Evolutionary conservation across 2,888 invertebrate genomes (phyloP), one percentile per base, ranked within the genome.

Genomic region (Tetheella fluctuosa): DNA sequence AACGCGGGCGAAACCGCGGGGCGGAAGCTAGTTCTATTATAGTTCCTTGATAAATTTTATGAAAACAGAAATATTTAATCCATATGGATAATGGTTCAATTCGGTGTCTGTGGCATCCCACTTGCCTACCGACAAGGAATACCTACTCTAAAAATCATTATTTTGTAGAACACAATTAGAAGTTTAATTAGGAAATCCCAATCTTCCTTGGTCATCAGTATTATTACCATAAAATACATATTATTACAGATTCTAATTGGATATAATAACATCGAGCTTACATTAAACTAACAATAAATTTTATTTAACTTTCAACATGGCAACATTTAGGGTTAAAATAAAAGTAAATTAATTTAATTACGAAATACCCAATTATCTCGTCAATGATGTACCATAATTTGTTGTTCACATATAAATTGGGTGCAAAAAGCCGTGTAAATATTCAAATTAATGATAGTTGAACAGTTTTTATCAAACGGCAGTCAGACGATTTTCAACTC

Each of bases 141-240:
- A n/a, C n/a, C 23, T 34, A 55, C 53, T 54, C 20, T 54, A 39
- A 55, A 61, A 63, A 63, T 34, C 1, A 34, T 64, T 62, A 65
- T 60, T 57, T 65, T 61, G 58, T 63, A 61, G 60, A 69, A 63
- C 65, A 67, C 62, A 59, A 74, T 71, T 70, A 67, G 68, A 65
- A 70, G 63, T 70, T 69, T 73, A 60, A 74, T 79, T 76, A 79
- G 74, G 63, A 68, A 68, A 62, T 64, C 67, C 69, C 77, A 75
- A 78, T 76, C 76, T 70, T 64, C 61, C 63, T 71, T 74, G 69
- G 71, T 74, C 74, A 81, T 81, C 77, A 61, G 68, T 62, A 67
- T 55, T 69, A 83, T 82, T 85, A 81, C 71, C 81, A 85, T 84
- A 84, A 81, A 85, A 81, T 76, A 64, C 64, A 77, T 80, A 81